Percentiles rank a stretch among this genome's conserved stretches.
phyloP scores from a whole-genome alignment of 30 jellyfish, hydroid and myxozoan genomes.

The Clytia hemisphaerica region DNA sequence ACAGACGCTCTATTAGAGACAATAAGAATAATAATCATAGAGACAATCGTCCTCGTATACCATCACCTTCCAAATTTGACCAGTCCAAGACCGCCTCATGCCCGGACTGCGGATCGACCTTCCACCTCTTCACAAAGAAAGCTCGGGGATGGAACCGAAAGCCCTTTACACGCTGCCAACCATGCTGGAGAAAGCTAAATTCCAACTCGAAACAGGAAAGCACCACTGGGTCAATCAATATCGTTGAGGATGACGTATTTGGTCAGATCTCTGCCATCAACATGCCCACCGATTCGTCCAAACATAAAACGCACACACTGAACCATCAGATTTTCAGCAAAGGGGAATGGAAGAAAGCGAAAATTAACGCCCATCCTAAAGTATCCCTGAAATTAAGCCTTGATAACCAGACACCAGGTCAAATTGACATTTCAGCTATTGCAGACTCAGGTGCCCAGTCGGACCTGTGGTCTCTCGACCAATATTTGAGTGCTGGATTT shows the following conservation, averaged over 20 bases:
- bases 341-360: constrained; percentile 9
- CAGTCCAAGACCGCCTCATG: constrained; percentile 6
- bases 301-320: background rate
- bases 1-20: background rate
- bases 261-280: constrained; percentile 9
- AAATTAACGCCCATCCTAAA: background rate
- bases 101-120: background rate
- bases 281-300: background rate
- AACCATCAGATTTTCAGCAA: background rate
- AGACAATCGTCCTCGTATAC: background rate
- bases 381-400: background rate
- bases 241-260: background rate
- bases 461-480: background rate
- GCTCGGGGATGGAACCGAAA: constrained; percentile 5
- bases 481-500: background rate
- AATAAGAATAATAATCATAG: background rate
- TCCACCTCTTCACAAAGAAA: background rate
- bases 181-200: background rate
- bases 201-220: background rate
- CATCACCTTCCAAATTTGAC: background rate
- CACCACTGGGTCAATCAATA: background rate
- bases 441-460: constrained; percentile 9
- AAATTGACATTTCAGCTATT: background rate
- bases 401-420: background rate
- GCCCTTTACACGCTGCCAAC: constrained; percentile 4